Evolutionary conservation across 2,113 vertebrate genomes (phyloP), one percentile per base, ranked within the genome.

Genomic region (Toxotes chatareus): DNA sequence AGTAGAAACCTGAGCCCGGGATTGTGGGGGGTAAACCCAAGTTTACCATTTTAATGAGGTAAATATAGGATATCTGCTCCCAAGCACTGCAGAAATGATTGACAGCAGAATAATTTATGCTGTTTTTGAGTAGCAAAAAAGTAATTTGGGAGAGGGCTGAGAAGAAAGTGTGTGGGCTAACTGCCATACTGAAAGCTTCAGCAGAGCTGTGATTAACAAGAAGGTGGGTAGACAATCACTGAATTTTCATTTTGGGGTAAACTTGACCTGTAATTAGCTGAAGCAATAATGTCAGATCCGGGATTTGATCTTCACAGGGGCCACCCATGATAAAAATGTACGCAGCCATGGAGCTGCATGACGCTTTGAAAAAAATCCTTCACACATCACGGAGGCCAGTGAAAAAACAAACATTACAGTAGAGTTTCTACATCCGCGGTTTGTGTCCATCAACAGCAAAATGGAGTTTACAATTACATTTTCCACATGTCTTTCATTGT

Each of bases 371-470:
- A 81, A 36, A 70, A 65, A 12, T 6, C 4, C 4, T 38, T 21
- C 16, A 57, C 17, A 42, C 16, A 53, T 61, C 38, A 62, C 59
- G 57, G 61, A 78, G 55, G n/a, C 23, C 74, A 23, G 11, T 12
- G 8, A 19, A 59, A 76, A 89, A 70, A 72, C 60, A 89, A 87
- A 84, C 63, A 70, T 76, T 32, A 65, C 64, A 42, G 64, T 53
- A 49, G 27, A 66, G 68, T 78, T 77, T 87, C 49, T 46, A 31
- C 16, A 44, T 46, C 49, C 73, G 71, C 1, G 42, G 62, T 34
- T 73, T 42, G 27, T 21, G 11, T 88, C 60, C 32, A 38, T 87
- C 80, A 84, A 57, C 88, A 85, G 47, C 11, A 71, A 34, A 64
- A 44, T n/a, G 31, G 21, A 79, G 68, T 61, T 75, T 75, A 13